Evolutionary conservation across 2,113 vertebrate species (phyloP).

Genomic region (Tretioscincus oriximinensis): DNA sequence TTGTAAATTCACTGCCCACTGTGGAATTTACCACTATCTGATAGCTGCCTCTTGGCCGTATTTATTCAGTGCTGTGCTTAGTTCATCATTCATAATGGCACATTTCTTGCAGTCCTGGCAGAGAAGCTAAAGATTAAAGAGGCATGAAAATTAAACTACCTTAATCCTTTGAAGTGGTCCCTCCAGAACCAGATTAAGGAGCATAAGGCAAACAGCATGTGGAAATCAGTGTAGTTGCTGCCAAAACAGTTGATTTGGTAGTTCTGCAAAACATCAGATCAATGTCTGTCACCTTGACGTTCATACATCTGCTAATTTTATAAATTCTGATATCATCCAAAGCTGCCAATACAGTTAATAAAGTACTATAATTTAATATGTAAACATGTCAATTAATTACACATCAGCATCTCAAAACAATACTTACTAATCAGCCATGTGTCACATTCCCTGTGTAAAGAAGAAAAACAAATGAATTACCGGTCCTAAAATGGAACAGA

Average conservation of each 20-base stretch:
- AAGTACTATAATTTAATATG: slow-evolving; percentile 8
- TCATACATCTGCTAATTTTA: slow-evolving; percentile 3
- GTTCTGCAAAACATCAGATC: slow-evolving; percentile 3
- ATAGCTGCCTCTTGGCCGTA: background rate
- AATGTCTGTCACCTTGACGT: background rate
- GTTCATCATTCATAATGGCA: slow-evolving; percentile 16
- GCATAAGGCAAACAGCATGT: slow-evolving; percentile 25
- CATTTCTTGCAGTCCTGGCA: slow-evolving; percentile 13
- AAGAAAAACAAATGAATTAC: slow-evolving; percentile 3
- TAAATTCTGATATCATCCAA: background rate
- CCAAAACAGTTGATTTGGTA: slow-evolving; percentile 8
- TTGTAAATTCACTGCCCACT: too few relatives aligned
- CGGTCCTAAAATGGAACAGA: slow-evolving; percentile 11
- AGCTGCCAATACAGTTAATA: slow-evolving; percentile 1
- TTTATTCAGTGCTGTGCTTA: background rate
- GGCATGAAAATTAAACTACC: slow-evolving; percentile 30
- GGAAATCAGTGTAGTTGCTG: background rate
- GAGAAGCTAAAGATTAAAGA: slow-evolving; percentile 22
- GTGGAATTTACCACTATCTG: background rate
- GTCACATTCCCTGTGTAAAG: background rate
- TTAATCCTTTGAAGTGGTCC: slow-evolving; percentile 32
- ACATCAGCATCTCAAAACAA: background rate
- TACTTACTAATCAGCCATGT: background rate
- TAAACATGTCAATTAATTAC: slow-evolving; percentile 5
- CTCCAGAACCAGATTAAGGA: slow-evolving; percentile 30